phyloP scores from a whole-genome alignment of 2,113 vertebrate genomes.

The Oriolus oriolus region DNA sequence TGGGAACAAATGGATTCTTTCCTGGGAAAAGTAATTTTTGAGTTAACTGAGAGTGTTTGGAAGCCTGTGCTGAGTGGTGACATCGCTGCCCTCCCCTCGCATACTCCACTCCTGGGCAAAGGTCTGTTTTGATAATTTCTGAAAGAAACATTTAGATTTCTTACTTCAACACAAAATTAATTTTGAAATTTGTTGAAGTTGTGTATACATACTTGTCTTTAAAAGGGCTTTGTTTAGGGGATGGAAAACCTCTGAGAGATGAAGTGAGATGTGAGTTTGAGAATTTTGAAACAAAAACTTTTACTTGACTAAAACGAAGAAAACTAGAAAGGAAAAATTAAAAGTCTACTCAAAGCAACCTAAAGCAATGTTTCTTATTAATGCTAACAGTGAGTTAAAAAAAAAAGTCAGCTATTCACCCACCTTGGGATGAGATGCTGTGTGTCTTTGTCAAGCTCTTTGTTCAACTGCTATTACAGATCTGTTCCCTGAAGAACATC shows the following conservation, averaged over 20 bases:
- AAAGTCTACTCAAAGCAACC: neutral
- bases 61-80: neutral
- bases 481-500: neutral
- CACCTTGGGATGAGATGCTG: neutral
- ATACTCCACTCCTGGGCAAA: neutral
- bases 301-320: neutral
- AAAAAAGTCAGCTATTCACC: neutral
- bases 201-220: neutral
- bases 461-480: neutral
- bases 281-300: neutral
- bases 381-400: neutral
- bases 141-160: slow-evolving; percentile 8
- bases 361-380: neutral
- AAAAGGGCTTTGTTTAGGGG: neutral
- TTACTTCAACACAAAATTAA: slow-evolving; percentile 2
- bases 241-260: neutral
- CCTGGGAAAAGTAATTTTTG: neutral
- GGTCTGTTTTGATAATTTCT: neutral
- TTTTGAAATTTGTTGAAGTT: neutral
- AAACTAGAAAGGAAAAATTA: neutral
- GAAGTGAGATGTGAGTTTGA: neutral
- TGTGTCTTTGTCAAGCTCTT: neutral
- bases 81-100: neutral
- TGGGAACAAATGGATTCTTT: neutral
- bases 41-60: neutral